These are phyloP conservation scores for Trileptium ribeirensis DNA, from an alignment of 2,888 invertebrate species.

Conservation along the genomic window DNA sequence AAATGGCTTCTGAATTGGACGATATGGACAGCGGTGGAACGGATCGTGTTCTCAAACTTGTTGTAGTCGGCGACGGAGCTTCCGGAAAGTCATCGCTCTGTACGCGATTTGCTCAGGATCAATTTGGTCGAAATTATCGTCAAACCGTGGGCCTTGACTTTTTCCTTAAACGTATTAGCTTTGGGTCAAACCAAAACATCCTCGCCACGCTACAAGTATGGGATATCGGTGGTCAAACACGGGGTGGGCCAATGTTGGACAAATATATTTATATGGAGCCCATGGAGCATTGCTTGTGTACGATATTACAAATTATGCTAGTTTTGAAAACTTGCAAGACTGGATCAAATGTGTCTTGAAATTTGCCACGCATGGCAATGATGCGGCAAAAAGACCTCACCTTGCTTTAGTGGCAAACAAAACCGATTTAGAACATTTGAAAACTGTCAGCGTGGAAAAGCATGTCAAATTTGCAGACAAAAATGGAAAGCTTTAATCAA, in stretches of 20 bases:
- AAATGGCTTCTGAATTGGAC: background rate
- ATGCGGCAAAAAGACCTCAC: constrained; percentile 51
- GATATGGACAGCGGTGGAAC: background rate
- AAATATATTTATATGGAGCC: constrained; percentile 58
- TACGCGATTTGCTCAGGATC: constrained; percentile 62
- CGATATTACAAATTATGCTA: constrained; percentile 71
- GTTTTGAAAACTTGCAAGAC: constrained; percentile 67
- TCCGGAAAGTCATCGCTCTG: constrained; percentile 62
- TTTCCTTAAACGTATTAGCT: constrained; percentile 61
- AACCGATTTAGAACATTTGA: constrained; percentile 57
- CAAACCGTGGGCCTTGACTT: constrained; percentile 66
- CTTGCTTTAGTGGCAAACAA: constrained; percentile 58
- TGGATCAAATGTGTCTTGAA: constrained; percentile 62
- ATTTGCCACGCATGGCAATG: constrained; percentile 47
- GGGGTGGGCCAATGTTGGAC: constrained; percentile 69
- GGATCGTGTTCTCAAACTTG: constrained; percentile 63
- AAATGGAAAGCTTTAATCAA: too few relatives aligned
- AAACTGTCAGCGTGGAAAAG: constrained; percentile 55
- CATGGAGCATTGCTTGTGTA: constrained; percentile 67
- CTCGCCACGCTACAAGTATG: constrained; percentile 60
- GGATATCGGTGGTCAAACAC: constrained; percentile 73
- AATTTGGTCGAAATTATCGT: constrained; percentile 58
- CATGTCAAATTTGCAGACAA: constrained; percentile 56
- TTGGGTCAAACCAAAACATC: constrained; percentile 41
- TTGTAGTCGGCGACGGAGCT: constrained; percentile 68